Base-by-base conservation (phyloP, 2,888 invertebrate genomes). In the Gymnoscelis rufifasciata region DNA sequence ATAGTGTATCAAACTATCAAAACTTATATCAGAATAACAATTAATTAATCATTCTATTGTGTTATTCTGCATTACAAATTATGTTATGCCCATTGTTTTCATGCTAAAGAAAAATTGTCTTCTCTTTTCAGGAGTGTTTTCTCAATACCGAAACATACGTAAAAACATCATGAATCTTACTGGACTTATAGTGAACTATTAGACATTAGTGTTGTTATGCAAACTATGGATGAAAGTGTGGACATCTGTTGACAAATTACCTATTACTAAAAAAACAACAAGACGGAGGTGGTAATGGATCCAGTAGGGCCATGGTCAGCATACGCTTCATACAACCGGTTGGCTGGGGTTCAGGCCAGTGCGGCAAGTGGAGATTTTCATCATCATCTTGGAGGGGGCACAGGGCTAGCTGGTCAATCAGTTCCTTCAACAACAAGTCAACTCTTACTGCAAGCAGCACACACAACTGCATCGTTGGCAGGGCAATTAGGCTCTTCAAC, bases 281-380 rank as follows among this genome's bases (percentile, higher is more conserved):
- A 71, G 77, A 83, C 86, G 81, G 76, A 87, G 86, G 78, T 87
- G 89, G 89, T 89, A 88, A 95, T 95, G 95, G 95, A 95, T 93
- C 95, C 95, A 79, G 94, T 94, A 83, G 94, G 94, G 89, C 94
- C 95, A 89, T 95, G 95, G 95, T 92, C 93, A 77, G 92, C 92
- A 77, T 93, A 93, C 83, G 90, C 92, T 76, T 93, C 94, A 65
- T 95, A 95, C 90, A 95, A 95, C 89, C 93, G 95, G 70, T 89
- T 95, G 81, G 91, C 93, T 61, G 91, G 91, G 65, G 92, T 92
- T 61, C 92, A 92, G 76, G 90, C 93, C 66, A 90, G 92, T 75
- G 88, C 93, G 77, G 88, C 91, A 71, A 89, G 91, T 80, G 90
- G 91, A 67, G 91, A 92, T 77, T 90, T 91, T 78, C 90, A 93